Evolutionary conservation across 2,888 invertebrate genomes (phyloP).

Genomic region (Ichneumoninae sp.): DNA sequence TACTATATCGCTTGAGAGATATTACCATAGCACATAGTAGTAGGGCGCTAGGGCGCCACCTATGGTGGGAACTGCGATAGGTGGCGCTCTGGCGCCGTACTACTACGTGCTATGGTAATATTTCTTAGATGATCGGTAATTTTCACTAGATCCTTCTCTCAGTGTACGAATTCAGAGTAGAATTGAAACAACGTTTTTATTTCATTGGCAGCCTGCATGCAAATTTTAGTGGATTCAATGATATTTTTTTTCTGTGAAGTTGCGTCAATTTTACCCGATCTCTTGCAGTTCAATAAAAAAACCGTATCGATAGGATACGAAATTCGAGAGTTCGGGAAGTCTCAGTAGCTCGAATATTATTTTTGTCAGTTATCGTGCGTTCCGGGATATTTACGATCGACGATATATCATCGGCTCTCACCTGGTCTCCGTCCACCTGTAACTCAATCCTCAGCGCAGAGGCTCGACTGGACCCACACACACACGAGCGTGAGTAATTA

Average conservation of each 20-base stretch:
- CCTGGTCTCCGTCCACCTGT: constrained; percentile 56
- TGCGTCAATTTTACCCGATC: constrained; percentile 49
- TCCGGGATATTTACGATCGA: constrained; percentile 64
- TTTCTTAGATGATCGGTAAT: no score
- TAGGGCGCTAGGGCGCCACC: no score
- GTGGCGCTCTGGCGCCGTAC: no score
- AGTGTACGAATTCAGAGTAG: no score
- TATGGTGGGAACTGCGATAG: no score
- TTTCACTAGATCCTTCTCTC: no score
- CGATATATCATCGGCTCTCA: constrained; percentile 56
- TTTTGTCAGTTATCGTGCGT: constrained; percentile 62
- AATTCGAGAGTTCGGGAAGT: constrained; percentile 29
- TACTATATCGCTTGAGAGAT: no score
- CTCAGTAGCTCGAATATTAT: constrained; percentile 48
- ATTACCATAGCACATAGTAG: no score
- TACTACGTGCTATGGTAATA: no score
- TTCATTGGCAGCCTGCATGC: no score
- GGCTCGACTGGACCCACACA: background rate
- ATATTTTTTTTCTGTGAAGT: background rate
- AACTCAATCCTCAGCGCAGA: constrained; percentile 53
- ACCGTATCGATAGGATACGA: constrained; percentile 18
- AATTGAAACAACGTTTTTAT: no score
- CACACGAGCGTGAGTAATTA: constrained; percentile 37
- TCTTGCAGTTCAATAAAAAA: constrained; percentile 21
- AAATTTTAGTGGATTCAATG: no score